Conservation (phyloP, 2,888 invertebrate genomes). For the Drosophila nr. fundita region DNA sequence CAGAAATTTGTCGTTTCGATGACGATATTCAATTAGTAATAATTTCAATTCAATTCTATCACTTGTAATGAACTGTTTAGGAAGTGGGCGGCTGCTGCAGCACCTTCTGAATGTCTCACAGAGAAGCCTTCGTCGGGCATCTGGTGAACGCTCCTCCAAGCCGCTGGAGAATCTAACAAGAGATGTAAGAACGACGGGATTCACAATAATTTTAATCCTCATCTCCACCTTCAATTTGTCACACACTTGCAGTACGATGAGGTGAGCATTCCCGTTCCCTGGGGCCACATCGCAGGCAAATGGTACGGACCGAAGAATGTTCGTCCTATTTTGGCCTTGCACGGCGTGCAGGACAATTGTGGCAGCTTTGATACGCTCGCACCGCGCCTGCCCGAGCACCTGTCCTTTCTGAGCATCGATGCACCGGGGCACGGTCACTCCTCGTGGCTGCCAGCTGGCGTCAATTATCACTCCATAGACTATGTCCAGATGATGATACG, state of each 20-base stretch:
- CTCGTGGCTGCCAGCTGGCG: slow-evolving; percentile 88
- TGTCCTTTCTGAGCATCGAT: slow-evolving; percentile 88
- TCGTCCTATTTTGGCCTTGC: slow-evolving; percentile 89
- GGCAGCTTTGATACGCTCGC: slow-evolving; percentile 90
- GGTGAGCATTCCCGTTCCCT: slow-evolving; percentile 89
- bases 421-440: slow-evolving; percentile 90
- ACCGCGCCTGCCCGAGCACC: slow-evolving; percentile 86
- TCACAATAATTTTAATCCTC: neutral
- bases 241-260: slow-evolving; percentile 86
- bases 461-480: slow-evolving; percentile 85
- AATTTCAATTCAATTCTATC: neutral
- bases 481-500: slow-evolving; percentile 86
- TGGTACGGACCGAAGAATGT: slow-evolving; percentile 89
- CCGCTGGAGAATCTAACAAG: slow-evolving; percentile 51
- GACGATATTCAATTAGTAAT: slow-evolving; percentile 25
- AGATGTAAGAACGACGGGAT: slow-evolving; percentile 48
- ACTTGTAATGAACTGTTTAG: slow-evolving; percentile 40
- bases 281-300: slow-evolving; percentile 89
- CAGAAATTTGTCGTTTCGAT: slow-evolving; percentile 2
- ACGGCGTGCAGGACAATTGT: slow-evolving; percentile 91
- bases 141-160: slow-evolving; percentile 33
- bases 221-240: neutral
- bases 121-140: slow-evolving; percentile 14
- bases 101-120: slow-evolving; percentile 26
- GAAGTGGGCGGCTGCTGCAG: slow-evolving; percentile 32